Percentiles rank a stretch among this genome's conserved stretches.
Conservation (phyloP, 2,888 invertebrate species). For the Philaethria dido region DNA sequence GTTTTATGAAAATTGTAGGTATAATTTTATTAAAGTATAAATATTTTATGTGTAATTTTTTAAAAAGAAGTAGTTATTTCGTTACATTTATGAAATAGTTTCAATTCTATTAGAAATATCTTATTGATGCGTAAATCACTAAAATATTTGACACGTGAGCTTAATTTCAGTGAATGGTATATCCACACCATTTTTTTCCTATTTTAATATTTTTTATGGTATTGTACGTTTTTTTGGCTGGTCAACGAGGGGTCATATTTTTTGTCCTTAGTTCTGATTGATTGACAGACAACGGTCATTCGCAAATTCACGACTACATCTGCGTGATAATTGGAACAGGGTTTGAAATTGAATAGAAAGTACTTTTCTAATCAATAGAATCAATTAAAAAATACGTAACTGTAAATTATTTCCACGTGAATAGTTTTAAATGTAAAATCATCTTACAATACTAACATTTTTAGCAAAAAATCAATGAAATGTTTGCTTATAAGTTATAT, state of each 20-base stretch:
- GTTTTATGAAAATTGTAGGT: too few species aligned
- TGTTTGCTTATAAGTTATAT: not conserved
- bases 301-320: constrained; percentile 56
- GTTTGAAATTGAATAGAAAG: constrained; percentile 5
- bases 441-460: not conserved
- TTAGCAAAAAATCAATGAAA: not conserved
- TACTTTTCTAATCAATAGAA: constrained; percentile 5
- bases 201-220: constrained; percentile 58
- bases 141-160: constrained; percentile 46
- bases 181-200: constrained; percentile 64
- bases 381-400: not conserved
- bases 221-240: constrained; percentile 67
- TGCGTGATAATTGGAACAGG: constrained; percentile 28
- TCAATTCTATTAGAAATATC: not conserved
- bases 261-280: constrained; percentile 67
- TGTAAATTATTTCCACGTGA: not conserved
- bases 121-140: not conserved
- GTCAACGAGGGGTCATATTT: constrained; percentile 82
- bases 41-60: too few species aligned
- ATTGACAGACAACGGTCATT: constrained; percentile 81
- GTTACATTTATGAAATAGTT: too few species aligned
- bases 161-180: constrained; percentile 58
- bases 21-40: too few species aligned
- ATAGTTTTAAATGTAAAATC: not conserved
- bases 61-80: too few species aligned